Evolutionary conservation across 2,113 vertebrate species (phyloP), one percentile per base, ranked within the genome.

Genomic region (Microcebus lehilahytsara): DNA sequence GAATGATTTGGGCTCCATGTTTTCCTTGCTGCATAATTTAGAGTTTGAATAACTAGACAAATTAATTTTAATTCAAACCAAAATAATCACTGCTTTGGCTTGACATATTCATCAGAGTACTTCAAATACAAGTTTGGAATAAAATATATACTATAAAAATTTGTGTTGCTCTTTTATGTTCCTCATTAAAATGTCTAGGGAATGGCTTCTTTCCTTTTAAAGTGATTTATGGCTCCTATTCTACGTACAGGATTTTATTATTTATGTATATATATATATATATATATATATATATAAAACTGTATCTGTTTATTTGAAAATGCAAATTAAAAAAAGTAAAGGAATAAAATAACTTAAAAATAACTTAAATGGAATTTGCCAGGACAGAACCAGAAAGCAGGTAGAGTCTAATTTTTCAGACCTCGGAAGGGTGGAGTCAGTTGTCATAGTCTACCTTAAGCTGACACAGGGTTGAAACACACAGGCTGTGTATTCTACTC

Each of bases 21-120:
- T 84, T 92, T 89, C 67, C 37, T 58, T 94, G n/a, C 58, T 88
- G 9, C 19, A 91, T 95, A 78, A 94, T 91, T 93, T 85, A 93
- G 72, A 91, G 19, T 92, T 96, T 94, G 67, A 96, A 81, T 75
- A 96, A 96, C 97, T 66, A 95, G 17, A 95, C 32, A 90, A 96
- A 96, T 87, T 95, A 95, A 94, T 91, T 91, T 96, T 91, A 85
- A 95, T 78, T 83, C 88, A 85, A 95, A 91, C 93, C 25, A 89
- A 97, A 97, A 97, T 77, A 96, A 90, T 88, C 80, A 93, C 22
- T 58, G 46, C 53, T 84, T 40, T 20, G 60, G 56, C 34, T 86
- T 96, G 62, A 81, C n/a, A 56, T 78, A 92, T 66, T 95, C 51
- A 71, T 95, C 77, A 88, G n/a, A 85, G 34, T 46, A 79, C 80